These are phyloP conservation scores for Nomada goodeniana DNA, from an alignment of 2,888 invertebrate species.

Conservation along the genomic window DNA sequence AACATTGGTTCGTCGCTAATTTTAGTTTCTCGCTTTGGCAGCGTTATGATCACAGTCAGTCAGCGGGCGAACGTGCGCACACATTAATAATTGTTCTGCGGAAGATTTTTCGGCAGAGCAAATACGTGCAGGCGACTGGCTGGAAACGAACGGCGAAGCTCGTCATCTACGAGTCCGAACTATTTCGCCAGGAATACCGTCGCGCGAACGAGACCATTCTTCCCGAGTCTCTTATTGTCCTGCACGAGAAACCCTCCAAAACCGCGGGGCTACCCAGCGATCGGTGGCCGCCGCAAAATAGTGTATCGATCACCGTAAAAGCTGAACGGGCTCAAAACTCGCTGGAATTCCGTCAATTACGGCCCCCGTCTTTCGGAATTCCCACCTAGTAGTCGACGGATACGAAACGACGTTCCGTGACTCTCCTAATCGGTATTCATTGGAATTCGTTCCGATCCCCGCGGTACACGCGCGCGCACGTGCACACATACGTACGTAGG, in stretches of 20 bases:
- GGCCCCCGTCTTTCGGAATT: constrained; percentile 62
- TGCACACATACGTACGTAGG: constrained; percentile 3
- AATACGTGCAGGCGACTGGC: neutral
- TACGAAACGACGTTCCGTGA: constrained; percentile 62
- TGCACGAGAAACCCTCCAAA: constrained; percentile 18
- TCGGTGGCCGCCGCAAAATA: constrained; percentile 31
- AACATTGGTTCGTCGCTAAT: too few relatives aligned
- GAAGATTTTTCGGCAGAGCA: too few relatives aligned
- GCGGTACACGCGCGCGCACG: neutral
- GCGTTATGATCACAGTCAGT: too few relatives aligned
- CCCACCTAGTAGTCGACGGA: constrained; percentile 48
- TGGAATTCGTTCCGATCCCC: constrained; percentile 67
- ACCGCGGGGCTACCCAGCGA: constrained; percentile 36
- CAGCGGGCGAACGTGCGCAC: too few relatives aligned
- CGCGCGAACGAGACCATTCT: constrained; percentile 28
- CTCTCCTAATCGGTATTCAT: constrained; percentile 72
- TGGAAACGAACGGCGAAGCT: neutral
- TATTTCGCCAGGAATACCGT: constrained; percentile 9
- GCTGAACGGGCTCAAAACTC: constrained; percentile 54
- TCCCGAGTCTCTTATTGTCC: constrained; percentile 39
- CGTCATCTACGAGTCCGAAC: neutral
- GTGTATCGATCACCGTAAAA: constrained; percentile 57
- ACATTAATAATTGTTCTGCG: too few relatives aligned
- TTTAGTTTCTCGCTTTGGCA: too few relatives aligned
- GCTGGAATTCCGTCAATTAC: constrained; percentile 59